Percentiles rank a stretch among this genome's conserved stretches.
Evolutionary conservation across 2,113 vertebrate genomes (phyloP).

Genomic region (Microtus pennsylvanicus): DNA sequence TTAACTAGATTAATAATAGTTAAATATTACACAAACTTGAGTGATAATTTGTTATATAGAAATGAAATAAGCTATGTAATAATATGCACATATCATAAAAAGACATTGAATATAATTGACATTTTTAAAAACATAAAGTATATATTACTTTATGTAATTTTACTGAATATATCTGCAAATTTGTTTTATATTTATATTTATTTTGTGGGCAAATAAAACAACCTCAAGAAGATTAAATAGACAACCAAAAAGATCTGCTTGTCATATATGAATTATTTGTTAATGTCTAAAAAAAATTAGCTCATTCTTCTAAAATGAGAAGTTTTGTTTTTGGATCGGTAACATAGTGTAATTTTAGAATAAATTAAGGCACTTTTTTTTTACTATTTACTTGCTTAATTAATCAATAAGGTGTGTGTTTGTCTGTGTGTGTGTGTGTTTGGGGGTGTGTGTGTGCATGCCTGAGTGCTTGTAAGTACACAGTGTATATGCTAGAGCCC

Average conservation of each 20-base stretch:
- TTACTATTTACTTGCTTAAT: not conserved
- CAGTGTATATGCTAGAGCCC: not conserved
- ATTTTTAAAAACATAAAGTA: not conserved
- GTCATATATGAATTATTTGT: conserved; percentile 36
- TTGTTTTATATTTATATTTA: not conserved
- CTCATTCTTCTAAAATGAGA: conserved; percentile 35
- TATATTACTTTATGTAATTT: not conserved
- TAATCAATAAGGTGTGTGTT: not conserved
- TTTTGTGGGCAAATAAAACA: conserved; percentile 29
- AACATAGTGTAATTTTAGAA: not conserved
- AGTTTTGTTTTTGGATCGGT: not conserved
- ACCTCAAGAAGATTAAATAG: not conserved
- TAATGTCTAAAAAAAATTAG: not conserved
- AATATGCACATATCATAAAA: not conserved
- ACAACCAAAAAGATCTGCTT: not conserved
- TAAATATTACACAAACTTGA: not conserved
- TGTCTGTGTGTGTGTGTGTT: too few species aligned
- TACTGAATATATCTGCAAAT: not conserved
- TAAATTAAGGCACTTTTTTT: not conserved
- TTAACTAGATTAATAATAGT: not conserved
- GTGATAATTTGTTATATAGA: not conserved
- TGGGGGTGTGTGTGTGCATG: not conserved
- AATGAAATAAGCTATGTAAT: not conserved
- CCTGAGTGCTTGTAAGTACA: too few species aligned
- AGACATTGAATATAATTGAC: not conserved